Base-by-base conservation (phyloP, 2,113 vertebrate species). In the Tragelaphus buxtoni region DNA sequence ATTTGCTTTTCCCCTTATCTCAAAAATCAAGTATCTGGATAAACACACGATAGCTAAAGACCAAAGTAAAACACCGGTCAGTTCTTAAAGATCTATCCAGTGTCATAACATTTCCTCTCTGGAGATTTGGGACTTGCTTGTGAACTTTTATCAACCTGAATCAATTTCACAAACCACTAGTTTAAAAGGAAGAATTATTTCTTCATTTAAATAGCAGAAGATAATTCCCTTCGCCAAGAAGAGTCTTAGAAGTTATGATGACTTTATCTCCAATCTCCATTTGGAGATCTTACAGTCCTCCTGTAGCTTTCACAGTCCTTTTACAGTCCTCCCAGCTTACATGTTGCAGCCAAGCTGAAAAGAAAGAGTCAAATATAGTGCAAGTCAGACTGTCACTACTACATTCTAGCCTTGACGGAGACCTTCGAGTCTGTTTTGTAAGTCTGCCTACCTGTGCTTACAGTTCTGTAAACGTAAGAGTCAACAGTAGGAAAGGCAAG, bases 71-170 rank as follows among this genome's bases (percentile, higher is more conserved):
- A 84, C 7, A 81, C 55, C 56, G 2, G 8, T 77, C 20, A 4
- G 32, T 61, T 95, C 32, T 56, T 51, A 22, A 39, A 87, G 49
- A n/a, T 49, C 45, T 45, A 20, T 10, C 84, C 30, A 11, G 65
- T 10, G 1, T 76, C 39, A 22, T 58, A 55, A 77, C 60, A 47
- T 51, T 32, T 28, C 49, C 87, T 85, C 79, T 87, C 30, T n/a
- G 18, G 74, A 63, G 45, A 49, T 30, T 14, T 92, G 95, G 65
- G 65, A 87, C 35, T 53, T 61, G 30, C 30, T n/a, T 53, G 49
- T 77, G 83, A 95, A 94, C 79, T 88, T 49, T 93, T 69, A 94
- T 42, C 87, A 93, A 93, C 13, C 35, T 84, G 47, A 95, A 90
- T 51, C 65, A 87, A 49, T 81, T 87, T 90, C 58, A 77, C 47